Evolutionary conservation across 2,888 invertebrate genomes (phyloP), one percentile per base, ranked within the genome.

Genomic region (Hermodice carunculata): DNA sequence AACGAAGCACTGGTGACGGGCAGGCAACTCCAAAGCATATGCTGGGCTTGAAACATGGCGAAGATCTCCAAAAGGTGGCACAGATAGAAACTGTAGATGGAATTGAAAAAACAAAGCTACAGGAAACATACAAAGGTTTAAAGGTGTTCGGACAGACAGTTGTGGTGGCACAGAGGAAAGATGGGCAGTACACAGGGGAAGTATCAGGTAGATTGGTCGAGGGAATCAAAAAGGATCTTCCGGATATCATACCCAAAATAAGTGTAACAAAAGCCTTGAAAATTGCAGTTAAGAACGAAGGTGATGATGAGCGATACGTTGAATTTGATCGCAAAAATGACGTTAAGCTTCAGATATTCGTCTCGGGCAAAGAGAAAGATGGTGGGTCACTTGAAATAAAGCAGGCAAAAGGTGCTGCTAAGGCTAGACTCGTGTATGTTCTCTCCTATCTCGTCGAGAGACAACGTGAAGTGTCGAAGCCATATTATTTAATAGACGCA

Each of bases 251-350:
- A 2, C 49, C 49, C 4, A 26, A n/a, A n/a, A n/a, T n/a, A n/a
- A n/a, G n/a, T n/a, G n/a, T n/a, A n/a, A n/a, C n/a, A n/a, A n/a
- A 69, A 52, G 68, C 66, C 1, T 44, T 57, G 19, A 8, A 8
- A 5, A 6, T 19, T 11, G 46, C 32, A 5, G 29, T 22, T 26
- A 11, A 14, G 2, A 3, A 29, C 6, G 31, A 57, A 29, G 40
- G 46, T 17, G 44, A 57, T 22, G 28, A 44, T 19, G 31, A 24
- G 11, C 17, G n/a, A 8, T 5, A 22, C 3, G 46, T 24, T 28
- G 17, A 11, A 1, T 57, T 57, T 31, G 44, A 57, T 29, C 22
- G 24, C 1, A 19, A 31, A 4, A 44, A 57, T 40, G 57, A 57
- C 46, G 43, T 46, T 6, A 43, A 24, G 6, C 46, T 57, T 3